Percentiles rank a stretch among this genome's conserved stretches.
These are phyloP conservation scores for Microplitis manilae DNA, from an alignment of 2,888 invertebrate species.

Conservation along the genomic window DNA sequence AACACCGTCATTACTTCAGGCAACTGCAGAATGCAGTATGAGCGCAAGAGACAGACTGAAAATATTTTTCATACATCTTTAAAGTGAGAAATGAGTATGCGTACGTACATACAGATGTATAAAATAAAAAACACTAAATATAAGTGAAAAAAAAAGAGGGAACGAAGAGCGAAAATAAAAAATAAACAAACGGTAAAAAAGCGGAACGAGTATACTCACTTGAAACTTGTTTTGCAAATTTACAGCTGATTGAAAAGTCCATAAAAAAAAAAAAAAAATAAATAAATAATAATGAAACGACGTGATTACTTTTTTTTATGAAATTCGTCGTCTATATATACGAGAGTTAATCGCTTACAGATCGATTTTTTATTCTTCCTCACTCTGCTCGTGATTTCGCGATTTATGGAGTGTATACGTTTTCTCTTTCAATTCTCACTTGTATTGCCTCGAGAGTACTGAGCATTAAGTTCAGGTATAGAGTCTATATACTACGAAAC, in stretches of 20 bases:
- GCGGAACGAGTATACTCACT: slow-evolving; percentile 30
- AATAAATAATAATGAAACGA: slow-evolving; percentile 40
- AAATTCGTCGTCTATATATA: slow-evolving; percentile 29
- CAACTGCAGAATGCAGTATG: slow-evolving; percentile 32
- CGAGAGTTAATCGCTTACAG: slow-evolving; percentile 43
- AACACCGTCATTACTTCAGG: slow-evolving; percentile 59
- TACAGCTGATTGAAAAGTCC: slow-evolving; percentile 64
- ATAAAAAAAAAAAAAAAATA: slow-evolving; percentile 39
- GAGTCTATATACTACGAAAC: neutral
- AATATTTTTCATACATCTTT: slow-evolving; percentile 1
- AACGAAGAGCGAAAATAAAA: slow-evolving; percentile 25
- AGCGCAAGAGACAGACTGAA: slow-evolving; percentile 10
- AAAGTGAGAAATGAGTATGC: slow-evolving; percentile 22
- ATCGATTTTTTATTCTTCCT: slow-evolving; percentile 23
- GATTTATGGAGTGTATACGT: neutral
- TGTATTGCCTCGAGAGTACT: neutral
- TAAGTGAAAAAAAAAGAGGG: slow-evolving; percentile 21
- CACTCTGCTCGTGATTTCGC: neutral
- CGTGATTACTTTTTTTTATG: slow-evolving; percentile 53
- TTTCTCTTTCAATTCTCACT: slow-evolving; percentile 11
- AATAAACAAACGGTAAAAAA: slow-evolving; percentile 22
- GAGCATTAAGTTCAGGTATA: neutral
- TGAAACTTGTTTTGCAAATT: slow-evolving; percentile 64
- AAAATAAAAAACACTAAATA: slow-evolving; percentile 24
- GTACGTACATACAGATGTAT: neutral